Conservation (phyloP, 2,888 invertebrate genomes). For the Drosophila aldrichi region DNA sequence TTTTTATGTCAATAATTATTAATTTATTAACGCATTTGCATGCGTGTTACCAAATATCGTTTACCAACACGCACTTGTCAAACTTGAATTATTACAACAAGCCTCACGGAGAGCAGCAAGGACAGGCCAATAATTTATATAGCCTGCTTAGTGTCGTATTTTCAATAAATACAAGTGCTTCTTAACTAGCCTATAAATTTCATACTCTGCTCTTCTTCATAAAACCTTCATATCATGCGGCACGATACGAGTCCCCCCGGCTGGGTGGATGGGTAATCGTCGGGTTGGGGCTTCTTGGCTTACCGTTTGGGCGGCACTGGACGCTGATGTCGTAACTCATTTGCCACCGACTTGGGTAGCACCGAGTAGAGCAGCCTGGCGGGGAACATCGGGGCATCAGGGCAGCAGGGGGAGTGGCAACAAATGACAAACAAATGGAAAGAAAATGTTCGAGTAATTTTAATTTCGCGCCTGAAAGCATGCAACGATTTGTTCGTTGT, state of each 20-base stretch:
- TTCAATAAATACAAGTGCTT: not conserved
- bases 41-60: not conserved
- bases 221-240: not conserved
- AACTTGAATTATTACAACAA: not conserved
- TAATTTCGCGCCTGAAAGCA: slow-evolving; percentile 65
- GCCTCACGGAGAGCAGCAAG: accelerated
- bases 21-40: not conserved
- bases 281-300: slow-evolving; percentile 40
- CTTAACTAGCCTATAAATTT: not conserved
- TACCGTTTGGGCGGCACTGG: slow-evolving; percentile 95
- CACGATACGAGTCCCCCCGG: slow-evolving; percentile 10
- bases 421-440: slow-evolving; percentile 60
- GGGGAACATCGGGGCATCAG: not conserved
- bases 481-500: slow-evolving; percentile 45
- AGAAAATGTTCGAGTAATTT: slow-evolving; percentile 63
- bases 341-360: slow-evolving; percentile 97
- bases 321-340: slow-evolving; percentile 95
- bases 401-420: slow-evolving; percentile 19
- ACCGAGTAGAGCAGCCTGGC: slow-evolving; percentile 96
- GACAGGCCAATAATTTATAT: not conserved
- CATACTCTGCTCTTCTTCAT: not conserved
- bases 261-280: not conserved
- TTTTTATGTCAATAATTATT: not conserved
- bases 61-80: not conserved
- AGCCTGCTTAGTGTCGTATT: not conserved